These are phyloP conservation scores for Drosophila nannoptera DNA, from an alignment of 1,140 invertebrate species.

Conservation along the genomic window DNA sequence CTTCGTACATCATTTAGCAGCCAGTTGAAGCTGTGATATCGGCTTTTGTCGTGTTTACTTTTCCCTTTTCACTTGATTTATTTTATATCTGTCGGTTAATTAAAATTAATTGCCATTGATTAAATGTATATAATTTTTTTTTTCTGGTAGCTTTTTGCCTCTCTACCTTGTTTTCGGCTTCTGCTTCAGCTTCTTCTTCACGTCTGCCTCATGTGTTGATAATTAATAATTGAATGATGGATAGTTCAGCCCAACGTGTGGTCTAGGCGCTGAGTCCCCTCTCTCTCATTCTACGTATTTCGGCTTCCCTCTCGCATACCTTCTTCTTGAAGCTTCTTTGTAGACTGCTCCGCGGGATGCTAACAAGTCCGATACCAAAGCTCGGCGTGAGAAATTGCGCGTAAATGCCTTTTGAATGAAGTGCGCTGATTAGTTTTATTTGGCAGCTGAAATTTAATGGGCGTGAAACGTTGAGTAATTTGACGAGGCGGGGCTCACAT, in stretches of 20 bases:
- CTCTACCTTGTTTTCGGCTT: conserved; percentile 4
- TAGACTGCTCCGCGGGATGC: conserved; percentile 49
- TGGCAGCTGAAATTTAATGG: background rate
- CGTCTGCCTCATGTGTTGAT: conserved; percentile 34
- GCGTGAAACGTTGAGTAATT: background rate
- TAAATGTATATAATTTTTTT: conserved; percentile 55
- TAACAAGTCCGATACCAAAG: conserved; percentile 38
- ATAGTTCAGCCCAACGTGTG: conserved; percentile 62
- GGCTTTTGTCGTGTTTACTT: conserved; percentile 27
- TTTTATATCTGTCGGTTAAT: conserved; percentile 47
- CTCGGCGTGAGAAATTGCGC: conserved; percentile 36
- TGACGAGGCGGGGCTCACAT: no score
- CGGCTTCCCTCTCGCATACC: conserved; percentile 2
- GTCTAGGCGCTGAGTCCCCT: conserved; percentile 23
- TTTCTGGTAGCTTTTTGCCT: conserved; percentile 52
- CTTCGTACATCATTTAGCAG: conserved; percentile 34
- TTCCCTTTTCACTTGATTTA: conserved; percentile 45
- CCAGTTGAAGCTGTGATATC: background rate
- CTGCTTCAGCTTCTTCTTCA: background rate
- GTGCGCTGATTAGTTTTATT: conserved; percentile 23
- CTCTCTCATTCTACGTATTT: background rate
- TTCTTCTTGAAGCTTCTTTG: conserved; percentile 37
- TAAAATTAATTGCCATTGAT: conserved; percentile 68
- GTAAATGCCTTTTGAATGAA: conserved; percentile 24
- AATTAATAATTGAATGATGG: conserved; percentile 71